A percentile compares a stretch with the other conserved stretches of the same genome.
phyloP scores from a whole-genome alignment of 1,140 invertebrate genomes.

The Anastrepha obliqua region DNA sequence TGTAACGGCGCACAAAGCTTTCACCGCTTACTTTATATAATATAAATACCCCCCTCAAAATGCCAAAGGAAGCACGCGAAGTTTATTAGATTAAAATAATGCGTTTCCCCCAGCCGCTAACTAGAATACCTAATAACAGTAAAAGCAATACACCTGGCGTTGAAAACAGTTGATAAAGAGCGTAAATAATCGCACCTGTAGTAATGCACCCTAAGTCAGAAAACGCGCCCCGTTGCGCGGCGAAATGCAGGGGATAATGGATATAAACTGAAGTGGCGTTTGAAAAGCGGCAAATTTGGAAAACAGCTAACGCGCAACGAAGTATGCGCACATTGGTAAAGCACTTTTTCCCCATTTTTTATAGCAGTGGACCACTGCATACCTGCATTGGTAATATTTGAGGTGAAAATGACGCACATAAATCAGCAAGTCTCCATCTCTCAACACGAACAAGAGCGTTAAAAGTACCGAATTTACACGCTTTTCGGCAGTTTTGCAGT shows the following conservation, averaged over 20 bases:
- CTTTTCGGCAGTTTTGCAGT: background rate
- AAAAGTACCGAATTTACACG: background rate
- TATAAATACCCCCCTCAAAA: background rate
- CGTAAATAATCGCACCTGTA: background rate
- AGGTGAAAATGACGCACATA: background rate
- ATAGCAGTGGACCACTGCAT: background rate
- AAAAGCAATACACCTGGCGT: background rate
- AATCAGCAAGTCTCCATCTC: background rate
- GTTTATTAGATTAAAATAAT: constrained; percentile 21
- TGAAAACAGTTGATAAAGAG: background rate
- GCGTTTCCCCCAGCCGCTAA: background rate
- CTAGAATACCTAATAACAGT: background rate
- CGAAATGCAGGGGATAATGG: background rate
- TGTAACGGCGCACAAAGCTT: background rate
- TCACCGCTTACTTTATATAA: background rate
- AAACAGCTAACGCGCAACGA: background rate
- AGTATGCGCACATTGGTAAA: background rate
- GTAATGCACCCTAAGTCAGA: background rate
- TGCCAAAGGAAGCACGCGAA: background rate
- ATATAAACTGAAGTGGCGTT: background rate
- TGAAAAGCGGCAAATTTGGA: background rate
- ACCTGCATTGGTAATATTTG: background rate
- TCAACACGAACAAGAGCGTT: background rate
- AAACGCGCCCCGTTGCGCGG: background rate
- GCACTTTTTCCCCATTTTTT: background rate